phyloP scores from a whole-genome alignment of 2,888 invertebrate genomes.

The Protonemura montana region DNA sequence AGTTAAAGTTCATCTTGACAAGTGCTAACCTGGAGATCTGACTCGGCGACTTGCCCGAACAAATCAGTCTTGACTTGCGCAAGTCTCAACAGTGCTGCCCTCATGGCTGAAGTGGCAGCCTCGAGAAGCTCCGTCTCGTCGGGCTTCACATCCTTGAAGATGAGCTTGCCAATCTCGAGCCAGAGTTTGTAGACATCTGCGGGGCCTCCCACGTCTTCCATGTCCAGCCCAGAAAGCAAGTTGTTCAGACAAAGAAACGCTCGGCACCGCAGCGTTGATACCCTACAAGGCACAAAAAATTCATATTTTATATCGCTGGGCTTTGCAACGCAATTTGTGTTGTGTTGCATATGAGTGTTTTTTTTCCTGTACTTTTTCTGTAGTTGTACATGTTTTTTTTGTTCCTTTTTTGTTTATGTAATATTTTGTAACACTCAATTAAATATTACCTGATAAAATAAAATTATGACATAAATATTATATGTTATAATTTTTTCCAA shows the following conservation, averaged over 20 bases:
- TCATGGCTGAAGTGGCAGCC: conserved; percentile 76
- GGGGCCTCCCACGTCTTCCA: conserved; percentile 71
- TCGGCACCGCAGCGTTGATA: conserved; percentile 65
- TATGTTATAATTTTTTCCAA: no score
- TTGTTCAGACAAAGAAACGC: conserved; percentile 76
- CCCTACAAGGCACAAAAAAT: conserved; percentile 50
- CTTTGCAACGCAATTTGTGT: no score
- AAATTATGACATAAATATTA: no score
- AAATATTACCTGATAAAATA: no score
- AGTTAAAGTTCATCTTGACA: no score
- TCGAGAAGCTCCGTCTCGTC: conserved; percentile 64
- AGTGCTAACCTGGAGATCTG: conserved; percentile 64
- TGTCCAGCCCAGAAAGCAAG: conserved; percentile 68
- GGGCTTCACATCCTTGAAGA: conserved; percentile 62
- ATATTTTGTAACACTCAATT: no score
- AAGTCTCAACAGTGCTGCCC: conserved; percentile 75
- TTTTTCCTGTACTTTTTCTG: no score
- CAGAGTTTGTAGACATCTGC: conserved; percentile 62
- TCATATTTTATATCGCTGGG: no score
- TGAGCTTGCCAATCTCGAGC: conserved; percentile 70
- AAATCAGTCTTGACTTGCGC: conserved; percentile 61
- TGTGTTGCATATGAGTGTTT: no score
- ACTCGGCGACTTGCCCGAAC: conserved; percentile 65
- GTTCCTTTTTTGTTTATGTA: no score
- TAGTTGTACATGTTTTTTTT: no score